Evolutionary conservation across 2,797 vertebrate genomes (phyloP).

Genomic region (Anguilla anguilla): DNA sequence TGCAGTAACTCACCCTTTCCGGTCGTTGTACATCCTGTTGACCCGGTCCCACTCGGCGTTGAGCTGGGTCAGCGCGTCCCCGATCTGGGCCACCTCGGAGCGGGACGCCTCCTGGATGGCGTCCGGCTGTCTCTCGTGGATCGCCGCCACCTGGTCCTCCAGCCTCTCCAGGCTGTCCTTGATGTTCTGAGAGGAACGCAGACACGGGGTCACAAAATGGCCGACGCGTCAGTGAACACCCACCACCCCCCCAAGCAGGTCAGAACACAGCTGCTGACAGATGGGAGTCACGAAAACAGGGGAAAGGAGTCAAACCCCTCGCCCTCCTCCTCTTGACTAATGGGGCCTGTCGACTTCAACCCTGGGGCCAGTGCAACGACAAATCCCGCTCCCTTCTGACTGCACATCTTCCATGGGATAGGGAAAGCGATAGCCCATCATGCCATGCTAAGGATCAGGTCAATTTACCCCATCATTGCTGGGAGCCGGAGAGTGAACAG

Average conservation of each 20-base stretch:
- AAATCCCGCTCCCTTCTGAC: not conserved
- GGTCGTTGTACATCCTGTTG: slow-evolving; percentile 88
- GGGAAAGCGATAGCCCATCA: slow-evolving; percentile 2
- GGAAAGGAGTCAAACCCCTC: not conserved
- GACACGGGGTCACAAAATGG: not conserved
- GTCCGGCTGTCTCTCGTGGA: slow-evolving; percentile 89
- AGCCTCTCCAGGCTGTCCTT: slow-evolving; percentile 86
- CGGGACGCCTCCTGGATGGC: slow-evolving; percentile 82
- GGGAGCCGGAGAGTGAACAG: not conserved
- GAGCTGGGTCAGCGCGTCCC: slow-evolving; percentile 83
- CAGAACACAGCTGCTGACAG: not conserved
- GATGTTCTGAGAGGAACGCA: slow-evolving; percentile 73
- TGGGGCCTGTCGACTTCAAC: slow-evolving; percentile 6
- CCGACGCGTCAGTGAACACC: not conserved
- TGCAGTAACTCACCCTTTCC: slow-evolving; percentile 79
- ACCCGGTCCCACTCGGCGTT: slow-evolving; percentile 91
- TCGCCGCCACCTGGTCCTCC: slow-evolving; percentile 79
- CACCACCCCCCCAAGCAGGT: not conserved
- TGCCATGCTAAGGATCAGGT: not conserved
- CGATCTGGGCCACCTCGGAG: slow-evolving; percentile 83
- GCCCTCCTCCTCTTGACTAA: not conserved
- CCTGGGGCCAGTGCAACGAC: not conserved
- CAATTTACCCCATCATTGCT: not conserved
- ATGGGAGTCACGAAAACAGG: not conserved
- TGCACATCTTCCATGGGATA: not conserved